phyloP scores from a whole-genome alignment of 2,797 vertebrate species.

The Dallia pectoralis region DNA sequence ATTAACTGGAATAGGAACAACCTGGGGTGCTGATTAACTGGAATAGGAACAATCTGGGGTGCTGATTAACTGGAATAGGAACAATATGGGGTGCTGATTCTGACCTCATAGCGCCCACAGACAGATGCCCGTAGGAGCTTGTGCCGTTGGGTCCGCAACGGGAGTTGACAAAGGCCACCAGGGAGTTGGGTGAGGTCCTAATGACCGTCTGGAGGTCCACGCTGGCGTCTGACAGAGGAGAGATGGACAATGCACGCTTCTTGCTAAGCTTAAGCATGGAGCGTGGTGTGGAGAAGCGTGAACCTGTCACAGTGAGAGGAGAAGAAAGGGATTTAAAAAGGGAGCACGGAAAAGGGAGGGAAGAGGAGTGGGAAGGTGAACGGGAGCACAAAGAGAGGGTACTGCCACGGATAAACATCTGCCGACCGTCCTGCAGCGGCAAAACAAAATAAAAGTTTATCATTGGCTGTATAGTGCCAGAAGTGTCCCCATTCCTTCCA shows the following conservation, averaged over 20 bases:
- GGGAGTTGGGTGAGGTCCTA: slow-evolving; percentile 95
- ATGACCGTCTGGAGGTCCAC: slow-evolving; percentile 97
- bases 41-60: too few species aligned
- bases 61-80: neutral
- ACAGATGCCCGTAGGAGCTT: slow-evolving; percentile 95
- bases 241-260: slow-evolving; percentile 95
- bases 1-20: neutral
- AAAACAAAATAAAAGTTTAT: neutral
- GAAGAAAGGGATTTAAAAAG: neutral
- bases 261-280: slow-evolving; percentile 91
- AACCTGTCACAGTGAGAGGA: slow-evolving; percentile 66
- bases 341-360: neutral
- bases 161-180: slow-evolving; percentile 95
- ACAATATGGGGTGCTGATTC: slow-evolving; percentile 5
- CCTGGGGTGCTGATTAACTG: too few species aligned
- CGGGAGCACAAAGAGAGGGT: neutral
- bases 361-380: neutral
- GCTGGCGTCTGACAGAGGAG: slow-evolving; percentile 92
- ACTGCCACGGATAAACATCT: neutral
- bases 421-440: neutral
- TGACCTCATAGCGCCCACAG: slow-evolving; percentile 93
- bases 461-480: neutral
- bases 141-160: slow-evolving; percentile 83
- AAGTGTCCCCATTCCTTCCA: too few species aligned
- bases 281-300: slow-evolving; percentile 88